A percentile compares a stretch with the other conserved stretches of the same genome.
Conservation (phyloP, 1,140 invertebrate genomes). For the honey bee (Apis mellifera) region Amel_HAv3.1 CM009942.2:5873001-5873500, state of each 20-base stretch:
- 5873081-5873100: not conserved
- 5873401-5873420: not conserved
- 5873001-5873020: too few relatives aligned
- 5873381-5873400: not conserved
- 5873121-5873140: not conserved
- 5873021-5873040: too few relatives aligned
- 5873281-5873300: not conserved
- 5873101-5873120: not conserved
- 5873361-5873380: not conserved
- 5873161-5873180: not conserved
- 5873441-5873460: not conserved
- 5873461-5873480: not conserved
- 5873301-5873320: not conserved
- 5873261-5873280: not conserved
- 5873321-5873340: not conserved
- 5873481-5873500: slow-evolving; percentile 1
- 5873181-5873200: not conserved
- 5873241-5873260: not conserved
- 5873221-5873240: not conserved
- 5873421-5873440: not conserved
- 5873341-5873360: not conserved
- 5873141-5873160: not conserved
- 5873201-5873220: not conserved
- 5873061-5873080: not conserved
- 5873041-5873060: not conserved